Percentiles rank a stretch among this genome's conserved stretches.
Evolutionary conservation across 2,888 invertebrate genomes (phyloP).

Genomic region (Tachina lurida): DNA sequence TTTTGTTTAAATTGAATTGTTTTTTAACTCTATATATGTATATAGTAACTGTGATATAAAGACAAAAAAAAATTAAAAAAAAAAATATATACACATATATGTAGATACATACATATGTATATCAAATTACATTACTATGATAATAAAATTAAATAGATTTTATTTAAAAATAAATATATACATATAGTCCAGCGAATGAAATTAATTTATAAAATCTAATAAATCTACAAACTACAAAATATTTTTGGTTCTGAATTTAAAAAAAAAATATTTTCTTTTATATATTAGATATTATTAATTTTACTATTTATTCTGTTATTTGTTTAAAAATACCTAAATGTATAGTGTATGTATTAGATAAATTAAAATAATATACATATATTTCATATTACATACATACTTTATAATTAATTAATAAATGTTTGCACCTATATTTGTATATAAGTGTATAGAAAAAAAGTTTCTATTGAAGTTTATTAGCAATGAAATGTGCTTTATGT

Average conservation of each 20-base stretch:
- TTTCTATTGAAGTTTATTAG: too few species aligned
- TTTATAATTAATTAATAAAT: conserved; percentile 1
- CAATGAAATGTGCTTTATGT: too few species aligned
- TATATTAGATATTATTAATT: conserved; percentile 2
- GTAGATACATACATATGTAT: not conserved
- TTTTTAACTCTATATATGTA: conserved; percentile 37
- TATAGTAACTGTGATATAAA: conserved; percentile 68
- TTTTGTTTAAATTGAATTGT: conserved; percentile 20
- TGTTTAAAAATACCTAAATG: conserved; percentile 21
- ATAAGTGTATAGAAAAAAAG: not conserved
- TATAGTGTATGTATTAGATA: conserved; percentile 17
- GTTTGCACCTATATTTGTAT: conserved; percentile 5
- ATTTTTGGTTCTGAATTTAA: not conserved
- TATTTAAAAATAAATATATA: conserved; percentile 5
- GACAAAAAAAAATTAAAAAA: conserved; percentile 8
- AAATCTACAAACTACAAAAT: not conserved
- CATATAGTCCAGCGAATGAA: not conserved
- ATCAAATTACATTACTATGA: conserved; percentile 7
- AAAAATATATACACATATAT: not conserved
- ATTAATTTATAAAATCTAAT: not conserved
- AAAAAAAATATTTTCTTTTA: not conserved
- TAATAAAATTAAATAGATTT: conserved; percentile 11
- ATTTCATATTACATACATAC: conserved; percentile 12
- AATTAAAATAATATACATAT: conserved; percentile 9
- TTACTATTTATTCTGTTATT: not conserved